phyloP scores from a whole-genome alignment of 2,113 vertebrate genomes.

The Corythornis madagascariensis region DNA sequence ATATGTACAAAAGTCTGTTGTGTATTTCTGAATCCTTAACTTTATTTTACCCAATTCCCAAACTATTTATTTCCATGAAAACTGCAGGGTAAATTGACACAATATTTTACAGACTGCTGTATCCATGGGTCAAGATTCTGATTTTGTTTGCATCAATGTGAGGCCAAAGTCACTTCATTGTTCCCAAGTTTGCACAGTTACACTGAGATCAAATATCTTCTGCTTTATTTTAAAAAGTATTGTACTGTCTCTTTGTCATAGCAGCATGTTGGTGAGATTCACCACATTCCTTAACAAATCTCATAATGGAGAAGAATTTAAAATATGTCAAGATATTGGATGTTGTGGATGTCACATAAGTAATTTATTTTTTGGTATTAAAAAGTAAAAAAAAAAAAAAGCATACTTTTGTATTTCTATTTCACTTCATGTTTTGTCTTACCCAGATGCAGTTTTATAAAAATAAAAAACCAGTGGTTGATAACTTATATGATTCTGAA shows the following conservation, averaged over 20 bases:
- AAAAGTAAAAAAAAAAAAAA: neutral
- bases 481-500: neutral
- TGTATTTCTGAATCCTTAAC: neutral
- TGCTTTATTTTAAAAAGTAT: neutral
- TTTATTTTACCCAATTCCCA: neutral
- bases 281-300: neutral
- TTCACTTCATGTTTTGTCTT: neutral
- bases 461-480: neutral
- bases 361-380: neutral
- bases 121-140: neutral
- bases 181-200: neutral
- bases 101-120: neutral
- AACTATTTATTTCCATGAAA: neutral
- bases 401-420: neutral
- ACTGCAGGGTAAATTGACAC: neutral
- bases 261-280: neutral
- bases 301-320: neutral
- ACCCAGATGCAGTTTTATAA: neutral
- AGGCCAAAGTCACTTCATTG: neutral
- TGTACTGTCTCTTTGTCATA: neutral
- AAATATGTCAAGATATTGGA: neutral
- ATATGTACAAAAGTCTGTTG: neutral
- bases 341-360: neutral
- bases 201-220: neutral
- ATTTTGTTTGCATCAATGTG: neutral